Evolutionary conservation across 2,888 invertebrate genomes (phyloP).

Genomic region (Epiblema foenella): DNA sequence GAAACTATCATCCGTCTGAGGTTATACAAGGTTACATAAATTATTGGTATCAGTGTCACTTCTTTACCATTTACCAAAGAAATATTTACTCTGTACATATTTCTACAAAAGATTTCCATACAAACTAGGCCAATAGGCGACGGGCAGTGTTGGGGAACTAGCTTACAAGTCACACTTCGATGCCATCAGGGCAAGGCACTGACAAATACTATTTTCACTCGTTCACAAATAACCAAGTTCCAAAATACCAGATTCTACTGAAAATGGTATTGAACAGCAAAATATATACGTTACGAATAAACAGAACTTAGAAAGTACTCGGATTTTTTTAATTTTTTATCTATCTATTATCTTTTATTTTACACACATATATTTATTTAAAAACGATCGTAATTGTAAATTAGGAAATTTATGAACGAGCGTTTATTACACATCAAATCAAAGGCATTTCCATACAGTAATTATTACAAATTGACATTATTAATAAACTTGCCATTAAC

Average conservation of each 20-base stretch:
- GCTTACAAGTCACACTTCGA: constrained; percentile 15
- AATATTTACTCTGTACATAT: constrained; percentile 10
- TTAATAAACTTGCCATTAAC: background rate
- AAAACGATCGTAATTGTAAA: background rate
- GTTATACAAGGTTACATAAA: background rate
- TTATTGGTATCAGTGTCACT: constrained; percentile 6
- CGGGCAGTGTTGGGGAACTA: constrained; percentile 45
- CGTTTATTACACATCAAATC: constrained; percentile 9
- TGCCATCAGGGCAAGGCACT: constrained; percentile 54
- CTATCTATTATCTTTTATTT: too few relatives aligned
- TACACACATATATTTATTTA: too few relatives aligned
- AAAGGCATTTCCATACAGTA: constrained; percentile 1
- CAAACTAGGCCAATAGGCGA: constrained; percentile 45
- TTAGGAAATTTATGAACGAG: background rate
- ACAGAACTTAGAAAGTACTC: too few relatives aligned
- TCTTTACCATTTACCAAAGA: background rate
- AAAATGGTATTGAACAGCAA: too few relatives aligned
- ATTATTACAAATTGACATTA: constrained; percentile 3
- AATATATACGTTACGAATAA: too few relatives aligned
- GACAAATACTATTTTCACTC: constrained; percentile 46
- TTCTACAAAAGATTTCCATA: constrained; percentile 16
- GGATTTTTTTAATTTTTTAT: too few relatives aligned
- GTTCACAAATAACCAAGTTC: background rate
- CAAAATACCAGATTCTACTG: background rate
- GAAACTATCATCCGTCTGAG: background rate